Base-by-base conservation (phyloP, 1,140 invertebrate species). In the Coelopa frigida region DNA sequence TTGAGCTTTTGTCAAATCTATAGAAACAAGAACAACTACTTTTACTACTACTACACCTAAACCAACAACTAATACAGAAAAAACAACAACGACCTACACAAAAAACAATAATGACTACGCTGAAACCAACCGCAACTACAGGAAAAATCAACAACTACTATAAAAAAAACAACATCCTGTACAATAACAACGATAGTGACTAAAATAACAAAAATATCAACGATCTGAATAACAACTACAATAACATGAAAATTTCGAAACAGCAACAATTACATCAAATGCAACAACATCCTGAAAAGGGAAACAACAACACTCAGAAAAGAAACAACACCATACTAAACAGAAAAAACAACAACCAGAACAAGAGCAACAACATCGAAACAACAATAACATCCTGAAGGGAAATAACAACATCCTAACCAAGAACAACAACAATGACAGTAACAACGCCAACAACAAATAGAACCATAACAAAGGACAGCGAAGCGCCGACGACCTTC, bases 21-120 rank as follows among this genome's bases (percentile, higher is more conserved):
- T n/a, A n/a, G n/a, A n/a, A n/a, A n/a, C n/a, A n/a, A n/a, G n/a
- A n/a, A n/a, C n/a, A n/a, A n/a, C n/a, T n/a, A n/a, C n/a, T n/a
- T n/a, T n/a, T n/a, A n/a, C n/a, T n/a, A n/a, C n/a, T n/a, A n/a
- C 7, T 29, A n/a, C 27, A 29, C 48, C 57, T 50, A 62, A 56
- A 62, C 58, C 59, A 61, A 59, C 6, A 55, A 59, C 58, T 55
- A 60, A 57, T 57, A 59, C 37, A 39, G 6, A 18, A 10, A 29
- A 8, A 29, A 10, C 8, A 10, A 39, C n/a, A n/a, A n/a, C n/a
- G n/a, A n/a, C n/a, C n/a, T 35, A 36, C 24, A 38, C 44, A 18
- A 29, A 44, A 8, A 41, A 41, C 14, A 41, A 27, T 15, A 41
- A 27, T 26, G 29, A 41, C 22, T 12, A 26, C 39, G 29, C 24